phyloP scores from a whole-genome alignment of 2,797 vertebrate genomes.

The Alectoris magna region DNA sequence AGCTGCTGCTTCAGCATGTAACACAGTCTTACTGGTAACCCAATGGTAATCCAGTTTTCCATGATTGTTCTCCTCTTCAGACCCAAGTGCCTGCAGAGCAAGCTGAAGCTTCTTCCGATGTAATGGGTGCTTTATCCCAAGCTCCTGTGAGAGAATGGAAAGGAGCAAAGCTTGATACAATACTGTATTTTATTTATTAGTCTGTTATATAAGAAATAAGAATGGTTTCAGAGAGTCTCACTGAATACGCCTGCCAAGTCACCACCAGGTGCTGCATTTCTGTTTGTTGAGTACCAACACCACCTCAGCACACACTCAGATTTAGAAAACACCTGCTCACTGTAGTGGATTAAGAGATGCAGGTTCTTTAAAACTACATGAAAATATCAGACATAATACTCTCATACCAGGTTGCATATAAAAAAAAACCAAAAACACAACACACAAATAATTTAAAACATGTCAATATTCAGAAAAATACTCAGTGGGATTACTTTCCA shows the following conservation, averaged over 20 bases:
- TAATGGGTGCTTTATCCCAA: constrained; percentile 93
- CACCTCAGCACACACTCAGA: background rate
- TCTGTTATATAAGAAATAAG: background rate
- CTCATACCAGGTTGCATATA: background rate
- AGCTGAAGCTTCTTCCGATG: constrained; percentile 98
- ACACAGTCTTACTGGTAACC: constrained; percentile 91
- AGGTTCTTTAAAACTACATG: background rate
- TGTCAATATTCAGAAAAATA: background rate
- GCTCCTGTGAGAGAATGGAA: constrained; percentile 83
- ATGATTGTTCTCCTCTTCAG: constrained; percentile 94
- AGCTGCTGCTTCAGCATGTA: background rate
- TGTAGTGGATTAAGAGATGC: background rate
- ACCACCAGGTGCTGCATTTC: background rate
- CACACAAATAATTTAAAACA: background rate
- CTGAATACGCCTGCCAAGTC: background rate
- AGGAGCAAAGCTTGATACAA: background rate
- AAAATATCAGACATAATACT: background rate
- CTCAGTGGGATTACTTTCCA: background rate
- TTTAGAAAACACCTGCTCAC: background rate
- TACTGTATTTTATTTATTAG: background rate
- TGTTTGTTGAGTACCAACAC: background rate
- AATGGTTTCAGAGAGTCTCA: background rate
- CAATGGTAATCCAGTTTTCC: constrained; percentile 97
- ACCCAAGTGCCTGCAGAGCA: constrained; percentile 94
- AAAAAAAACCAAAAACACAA: background rate